Evolutionary conservation across 2,888 invertebrate species (phyloP), one percentile per base, ranked within the genome.

Genomic region (Agriopis aurantiaria): DNA sequence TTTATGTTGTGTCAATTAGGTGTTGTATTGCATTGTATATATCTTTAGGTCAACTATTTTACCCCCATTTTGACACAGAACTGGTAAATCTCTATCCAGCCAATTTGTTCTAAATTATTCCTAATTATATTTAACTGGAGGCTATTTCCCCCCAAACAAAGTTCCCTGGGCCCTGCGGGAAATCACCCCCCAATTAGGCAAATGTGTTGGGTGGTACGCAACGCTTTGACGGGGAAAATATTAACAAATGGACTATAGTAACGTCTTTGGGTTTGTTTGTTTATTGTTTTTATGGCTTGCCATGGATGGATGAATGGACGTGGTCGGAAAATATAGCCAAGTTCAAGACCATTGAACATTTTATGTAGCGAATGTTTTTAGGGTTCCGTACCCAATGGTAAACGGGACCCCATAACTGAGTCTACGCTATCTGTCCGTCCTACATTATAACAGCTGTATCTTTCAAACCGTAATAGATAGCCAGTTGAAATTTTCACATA

Each of bases 141-240:
- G 45, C 53, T 45, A 45, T 62, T 53, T 7, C 33, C 62, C 53
- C 49, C 48, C 48, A 46, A 64, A 63, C 55, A 63, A 57, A 64
- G 48, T 40, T 56, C 12, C 41, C 57, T 10, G 14, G 33, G 41
- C 65, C 65, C 65, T 49, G 49, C 48, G 65, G 65, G 65, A 63
- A 65, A 65, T 65, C 65, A 57, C 51, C 9, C 48, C 48, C 49
- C 65, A 65, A 65, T 65, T 65, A 65, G 56, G 65, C 40, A 65
- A 65, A 65, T 57, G 49, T 17, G 49, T 41, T 33, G 53, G 49
- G 41, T 12, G 49, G 40, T 49, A 51, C 51, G 51, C 41, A 48
- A 33, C 33, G 46, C 33, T 58, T 46, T 58, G 23, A 58, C 46
- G 46, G 8, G 58, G 33, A 58, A 58, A 58, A 58, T 58, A 58